Evolutionary conservation across 2,113 vertebrate genomes (phyloP).

Genomic region (Solea solea): DNA sequence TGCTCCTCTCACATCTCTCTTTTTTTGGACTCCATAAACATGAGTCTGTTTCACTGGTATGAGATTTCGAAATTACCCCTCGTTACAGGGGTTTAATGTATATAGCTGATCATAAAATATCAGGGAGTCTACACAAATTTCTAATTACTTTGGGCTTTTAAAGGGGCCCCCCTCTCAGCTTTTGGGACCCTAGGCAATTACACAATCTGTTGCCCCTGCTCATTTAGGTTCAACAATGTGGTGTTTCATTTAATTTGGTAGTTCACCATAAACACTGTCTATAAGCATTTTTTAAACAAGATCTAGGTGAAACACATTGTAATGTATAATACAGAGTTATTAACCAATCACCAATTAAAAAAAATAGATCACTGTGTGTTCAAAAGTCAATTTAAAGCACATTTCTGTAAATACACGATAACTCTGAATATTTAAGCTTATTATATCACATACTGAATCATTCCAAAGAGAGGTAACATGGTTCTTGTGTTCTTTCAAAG

Average conservation of each 20-base stretch:
- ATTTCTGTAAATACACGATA: slow-evolving; percentile 58
- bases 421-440: slow-evolving; percentile 26
- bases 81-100: no score
- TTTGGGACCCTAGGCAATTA: no score
- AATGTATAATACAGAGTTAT: slow-evolving; percentile 8
- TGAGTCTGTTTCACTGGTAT: no score
- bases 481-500: slow-evolving; percentile 46
- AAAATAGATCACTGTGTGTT: slow-evolving; percentile 4
- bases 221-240: neutral
- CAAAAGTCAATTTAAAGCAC: slow-evolving; percentile 13
- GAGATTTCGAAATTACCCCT: no score
- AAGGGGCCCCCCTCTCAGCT: no score
- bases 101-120: no score
- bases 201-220: neutral
- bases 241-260: neutral
- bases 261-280: slow-evolving; percentile 2
- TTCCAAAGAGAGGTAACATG: slow-evolving; percentile 48
- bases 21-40: no score
- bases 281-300: neutral
- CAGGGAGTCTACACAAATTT: no score
- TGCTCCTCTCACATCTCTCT: no score
- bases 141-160: no score
- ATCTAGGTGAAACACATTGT: slow-evolving; percentile 9
- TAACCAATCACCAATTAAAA: slow-evolving; percentile 9
- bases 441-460: slow-evolving; percentile 39